phyloP scores from a whole-genome alignment of 1,140 invertebrate genomes.

The Babylonia areolata region DNA sequence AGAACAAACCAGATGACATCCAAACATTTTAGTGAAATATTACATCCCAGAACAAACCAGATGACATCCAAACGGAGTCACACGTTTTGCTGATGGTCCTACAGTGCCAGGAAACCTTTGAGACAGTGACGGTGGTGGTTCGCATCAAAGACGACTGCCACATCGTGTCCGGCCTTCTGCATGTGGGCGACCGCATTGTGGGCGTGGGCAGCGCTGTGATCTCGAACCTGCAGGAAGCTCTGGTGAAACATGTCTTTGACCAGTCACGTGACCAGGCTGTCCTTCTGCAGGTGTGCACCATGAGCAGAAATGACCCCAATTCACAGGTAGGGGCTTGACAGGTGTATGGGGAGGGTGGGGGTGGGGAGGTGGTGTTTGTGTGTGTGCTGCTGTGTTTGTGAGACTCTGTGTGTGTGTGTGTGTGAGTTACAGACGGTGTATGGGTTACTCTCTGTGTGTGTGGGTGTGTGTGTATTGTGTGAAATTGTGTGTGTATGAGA shows the following conservation, averaged over 20 bases:
- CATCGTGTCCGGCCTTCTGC: background rate
- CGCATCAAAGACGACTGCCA: conserved; percentile 21
- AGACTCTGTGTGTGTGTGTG: background rate
- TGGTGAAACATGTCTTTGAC: conserved; percentile 1
- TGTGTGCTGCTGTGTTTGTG: too few species aligned
- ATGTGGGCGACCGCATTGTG: conserved; percentile 16
- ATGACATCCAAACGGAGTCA: too few species aligned
- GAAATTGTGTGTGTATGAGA: background rate
- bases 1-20: too few species aligned
- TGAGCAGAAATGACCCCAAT: conserved; percentile 21
- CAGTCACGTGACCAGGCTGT: background rate
- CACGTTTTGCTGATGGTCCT: background rate
- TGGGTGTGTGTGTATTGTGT: background rate
- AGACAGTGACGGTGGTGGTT: conserved; percentile 26
- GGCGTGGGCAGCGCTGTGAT: background rate
- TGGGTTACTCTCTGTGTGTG: background rate
- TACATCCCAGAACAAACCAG: too few species aligned
- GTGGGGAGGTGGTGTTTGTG: too few species aligned
- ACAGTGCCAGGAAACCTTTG: background rate
- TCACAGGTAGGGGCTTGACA: conserved; percentile 10
- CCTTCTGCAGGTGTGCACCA: conserved; percentile 6
- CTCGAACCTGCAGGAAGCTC: background rate
- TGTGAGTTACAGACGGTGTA: background rate
- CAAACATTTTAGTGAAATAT: too few species aligned
- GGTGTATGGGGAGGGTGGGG: background rate